These are phyloP conservation scores for Mohoua ochrocephala DNA, from an alignment of 2,113 vertebrate genomes.

Conservation along the genomic window DNA sequence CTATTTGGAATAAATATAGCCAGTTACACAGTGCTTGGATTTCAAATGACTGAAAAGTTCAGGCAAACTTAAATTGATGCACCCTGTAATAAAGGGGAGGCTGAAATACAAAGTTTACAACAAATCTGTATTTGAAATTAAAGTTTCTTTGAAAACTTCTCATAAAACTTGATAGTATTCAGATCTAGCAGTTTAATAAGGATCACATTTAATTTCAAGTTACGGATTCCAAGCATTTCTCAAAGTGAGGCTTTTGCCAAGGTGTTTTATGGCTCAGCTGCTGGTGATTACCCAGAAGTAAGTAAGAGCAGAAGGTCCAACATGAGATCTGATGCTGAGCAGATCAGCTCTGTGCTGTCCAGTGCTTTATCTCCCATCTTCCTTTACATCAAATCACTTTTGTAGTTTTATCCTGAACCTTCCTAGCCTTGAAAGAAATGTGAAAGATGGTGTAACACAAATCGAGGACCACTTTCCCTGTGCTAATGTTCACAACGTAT, in stretches of 20 bases:
- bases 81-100: not conserved
- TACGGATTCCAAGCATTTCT: not conserved
- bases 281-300: not conserved
- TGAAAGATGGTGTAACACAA: not conserved
- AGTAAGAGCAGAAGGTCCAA: not conserved
- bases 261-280: not conserved
- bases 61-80: not conserved
- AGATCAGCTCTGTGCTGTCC: not conserved
- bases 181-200: not conserved
- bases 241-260: not conserved
- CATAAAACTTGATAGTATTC: not conserved
- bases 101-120: not conserved
- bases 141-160: not conserved
- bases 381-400: not conserved
- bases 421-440: not conserved
- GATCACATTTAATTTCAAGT: not conserved
- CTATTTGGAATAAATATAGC: not conserved
- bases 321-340: not conserved
- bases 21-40: not conserved
- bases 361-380: not conserved
- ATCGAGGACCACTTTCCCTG: not conserved
- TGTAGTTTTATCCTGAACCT: not conserved
- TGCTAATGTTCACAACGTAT: not conserved
- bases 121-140: not conserved
- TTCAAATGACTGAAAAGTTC: not conserved